Evolutionary conservation across 2,797 vertebrate species (phyloP), one percentile per base, ranked within the genome.

Genomic region (Ptychobarbus kaznakovi): DNA sequence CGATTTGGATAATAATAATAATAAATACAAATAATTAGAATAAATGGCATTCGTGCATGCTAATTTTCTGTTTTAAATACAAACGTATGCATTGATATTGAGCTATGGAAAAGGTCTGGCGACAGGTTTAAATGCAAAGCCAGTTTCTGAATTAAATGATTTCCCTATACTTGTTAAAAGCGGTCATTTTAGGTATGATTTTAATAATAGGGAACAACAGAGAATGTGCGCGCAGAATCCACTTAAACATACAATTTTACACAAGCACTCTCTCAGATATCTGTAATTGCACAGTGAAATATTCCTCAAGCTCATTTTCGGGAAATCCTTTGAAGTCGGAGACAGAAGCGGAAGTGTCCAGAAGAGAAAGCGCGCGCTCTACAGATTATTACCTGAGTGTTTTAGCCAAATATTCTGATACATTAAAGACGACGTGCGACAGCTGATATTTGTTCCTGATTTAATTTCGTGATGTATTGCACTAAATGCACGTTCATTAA

Each of bases 241-340:
- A 92, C 93, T 94, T 92, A 93, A 94, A 93, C 92, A 90, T 90
- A 92, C 94, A 92, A 93, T 94, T 94, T 94, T 94, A 91, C 91
- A 91, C 93, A 92, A 94, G 92, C 93, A 93, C 94, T 93, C 92
- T 90, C 73, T 88, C 88, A 92, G 93, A 95, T 94, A 95, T 87
- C 91, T 94, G 90, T 94, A 94, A 95, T 94, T 94, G 93, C 93
- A 91, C 91, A 91, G 93, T 92, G 92, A 91, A 94, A 93, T 93
- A 93, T 93, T 94, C 92, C 92, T 93, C 93, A 91, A 90, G 91
- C 92, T 94, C 83, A 93, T 58, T 94, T 93, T 89, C 94, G 90
- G 92, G 93, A 93, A 92, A 92, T 93, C 92, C 92, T 95, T 95
- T 95, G 94, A 95, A 94, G 95, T 95, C 89, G 90, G 91, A 92